phyloP scores from a whole-genome alignment of 2,113 vertebrate genomes.

The Hemibagrus wyckioides region DNA sequence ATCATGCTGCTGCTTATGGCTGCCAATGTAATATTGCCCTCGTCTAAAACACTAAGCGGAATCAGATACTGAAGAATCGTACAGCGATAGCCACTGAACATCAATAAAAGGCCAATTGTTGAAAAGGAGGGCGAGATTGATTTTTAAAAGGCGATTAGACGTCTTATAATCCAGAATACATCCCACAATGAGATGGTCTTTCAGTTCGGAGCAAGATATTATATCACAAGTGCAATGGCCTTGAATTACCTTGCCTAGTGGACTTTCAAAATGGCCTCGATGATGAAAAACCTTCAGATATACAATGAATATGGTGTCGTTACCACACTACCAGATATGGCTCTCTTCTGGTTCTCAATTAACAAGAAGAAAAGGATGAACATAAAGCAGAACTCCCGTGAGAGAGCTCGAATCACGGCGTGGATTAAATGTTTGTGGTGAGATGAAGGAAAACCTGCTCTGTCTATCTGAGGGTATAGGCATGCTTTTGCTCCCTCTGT shows the following conservation, averaged over 20 bases:
- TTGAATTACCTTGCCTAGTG: not conserved
- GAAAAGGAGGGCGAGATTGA: not conserved
- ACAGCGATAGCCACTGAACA: not conserved
- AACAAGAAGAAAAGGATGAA: not conserved
- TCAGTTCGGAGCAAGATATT: not conserved
- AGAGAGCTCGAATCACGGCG: not conserved
- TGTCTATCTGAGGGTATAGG: not conserved
- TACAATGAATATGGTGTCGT: not conserved
- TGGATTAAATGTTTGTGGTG: slow-evolving; percentile 21
- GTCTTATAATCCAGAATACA: not conserved
- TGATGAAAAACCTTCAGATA: not conserved
- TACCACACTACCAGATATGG: not conserved
- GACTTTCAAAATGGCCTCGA: not conserved
- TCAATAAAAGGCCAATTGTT: not conserved
- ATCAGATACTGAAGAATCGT: not conserved
- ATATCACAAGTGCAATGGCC: not conserved
- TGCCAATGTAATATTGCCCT: not conserved
- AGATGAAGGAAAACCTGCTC: slow-evolving; percentile 12
- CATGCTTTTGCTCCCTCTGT: slow-evolving; percentile 47
- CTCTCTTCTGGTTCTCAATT: not conserved
- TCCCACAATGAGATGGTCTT: not conserved
- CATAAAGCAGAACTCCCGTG: not conserved
- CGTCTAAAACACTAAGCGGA: not conserved
- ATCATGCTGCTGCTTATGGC: not conserved
- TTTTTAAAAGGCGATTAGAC: not conserved